Evolutionary conservation across 2,797 vertebrate genomes (phyloP), one percentile per base, ranked within the genome.

Genomic region (Anguilla obscura): DNA sequence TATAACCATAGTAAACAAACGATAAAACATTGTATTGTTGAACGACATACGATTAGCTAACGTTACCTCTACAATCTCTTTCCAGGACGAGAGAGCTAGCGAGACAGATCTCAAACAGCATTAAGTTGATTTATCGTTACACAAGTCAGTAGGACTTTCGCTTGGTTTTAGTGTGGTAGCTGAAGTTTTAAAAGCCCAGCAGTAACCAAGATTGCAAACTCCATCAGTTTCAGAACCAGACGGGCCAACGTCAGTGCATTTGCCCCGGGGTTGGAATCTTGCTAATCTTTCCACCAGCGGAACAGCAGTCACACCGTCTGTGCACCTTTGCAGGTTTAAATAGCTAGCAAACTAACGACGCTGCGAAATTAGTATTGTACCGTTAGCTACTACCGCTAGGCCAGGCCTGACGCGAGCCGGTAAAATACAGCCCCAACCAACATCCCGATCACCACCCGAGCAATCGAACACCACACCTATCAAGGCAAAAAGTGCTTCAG

Each of bases 401-500:
- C 87, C 87, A n/a, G 52, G 83, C n/a, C 52, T 30, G 52, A 79
- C 60, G 45, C 60, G 30, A 85, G 87, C 87, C 87, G 87, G 87
- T 52, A 79, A 84, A 71, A 87, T 71, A 85, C 87, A 58, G n/a
- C 63, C 83, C 27, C 50, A 52, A 45, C 9, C 33, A 50, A 60
- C 87, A 85, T 88, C 87, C 87, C 33, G 87, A 74, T 63, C 50
- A 82, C 82, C 87, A 45, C 58, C 60, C 56, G 58, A 36, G 56
- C 85, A 40, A 63, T 12, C 33, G 52, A 85, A 83, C 63, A 88
- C 40, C 87, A 9, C 63, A 63, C 82, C 85, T 45, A 45, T 85
- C 83, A 27, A 66, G 52, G 7, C 21, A 48, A 60, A 79, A 85
- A 85, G 66, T 60, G 14, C 12, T n/a, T 79, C 33, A 18, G 24